phyloP scores from a whole-genome alignment of 2,888 invertebrate species.

The Uropetala carovei region DNA sequence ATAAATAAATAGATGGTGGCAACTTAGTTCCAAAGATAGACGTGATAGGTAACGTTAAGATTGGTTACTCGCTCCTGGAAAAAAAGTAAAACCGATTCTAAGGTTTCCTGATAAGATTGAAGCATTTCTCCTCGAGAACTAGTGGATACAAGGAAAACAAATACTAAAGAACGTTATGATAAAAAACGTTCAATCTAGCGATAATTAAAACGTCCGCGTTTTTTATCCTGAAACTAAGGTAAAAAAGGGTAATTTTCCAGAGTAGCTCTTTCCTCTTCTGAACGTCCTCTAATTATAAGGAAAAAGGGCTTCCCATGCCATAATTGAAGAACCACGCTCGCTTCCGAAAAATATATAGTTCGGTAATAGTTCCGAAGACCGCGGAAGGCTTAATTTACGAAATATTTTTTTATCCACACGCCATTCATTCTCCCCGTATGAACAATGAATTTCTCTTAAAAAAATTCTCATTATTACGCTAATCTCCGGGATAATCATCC shows the following conservation, averaged over 20 bases:
- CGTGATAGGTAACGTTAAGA: no score
- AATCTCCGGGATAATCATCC: conserved; percentile 17
- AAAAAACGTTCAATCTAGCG: not conserved
- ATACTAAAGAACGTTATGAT: no score
- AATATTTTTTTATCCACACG: not conserved
- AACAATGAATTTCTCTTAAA: not conserved
- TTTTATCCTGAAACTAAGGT: no score
- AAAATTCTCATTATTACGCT: not conserved
- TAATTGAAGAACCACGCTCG: not conserved
- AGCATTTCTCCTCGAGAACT: no score
- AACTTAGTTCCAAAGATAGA: no score
- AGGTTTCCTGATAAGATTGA: no score
- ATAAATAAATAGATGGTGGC: no score
- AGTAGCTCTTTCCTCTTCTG: not conserved
- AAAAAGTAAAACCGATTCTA: no score
- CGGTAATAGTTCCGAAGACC: not conserved
- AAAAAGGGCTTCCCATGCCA: not conserved
- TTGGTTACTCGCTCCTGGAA: no score
- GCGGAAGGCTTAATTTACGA: not conserved
- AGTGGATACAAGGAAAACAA: no score
- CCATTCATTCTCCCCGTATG: not conserved
- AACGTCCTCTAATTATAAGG: not conserved
- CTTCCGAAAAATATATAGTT: not conserved
- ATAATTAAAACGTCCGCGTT: not conserved
- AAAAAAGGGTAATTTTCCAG: not conserved